Conservation (phyloP, 1,140 invertebrate species). For the Epicauta chinensis region DNA sequence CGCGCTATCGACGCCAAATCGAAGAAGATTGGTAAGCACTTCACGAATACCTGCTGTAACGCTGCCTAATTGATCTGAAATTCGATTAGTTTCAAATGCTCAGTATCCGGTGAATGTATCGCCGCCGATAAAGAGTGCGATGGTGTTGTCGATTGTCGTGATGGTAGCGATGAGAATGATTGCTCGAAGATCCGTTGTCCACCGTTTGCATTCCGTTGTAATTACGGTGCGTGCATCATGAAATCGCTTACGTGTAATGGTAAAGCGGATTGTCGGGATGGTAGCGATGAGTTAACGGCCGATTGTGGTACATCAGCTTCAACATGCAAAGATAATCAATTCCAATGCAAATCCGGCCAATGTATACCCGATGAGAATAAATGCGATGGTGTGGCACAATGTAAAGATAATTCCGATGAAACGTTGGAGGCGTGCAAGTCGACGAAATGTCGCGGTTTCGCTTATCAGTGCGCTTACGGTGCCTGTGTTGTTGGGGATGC, state of each 20-base stretch:
- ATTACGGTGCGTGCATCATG: slow-evolving; percentile 50
- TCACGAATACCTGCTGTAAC: not conserved
- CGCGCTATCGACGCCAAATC: no score
- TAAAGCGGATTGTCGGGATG: slow-evolving; percentile 51
- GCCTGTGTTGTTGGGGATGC: slow-evolving; percentile 32
- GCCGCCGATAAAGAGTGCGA: slow-evolving; percentile 48
- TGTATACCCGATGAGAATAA: slow-evolving; percentile 51
- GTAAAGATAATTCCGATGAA: slow-evolving; percentile 59
- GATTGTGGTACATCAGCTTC: not conserved
- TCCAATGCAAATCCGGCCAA: slow-evolving; percentile 50
- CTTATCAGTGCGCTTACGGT: slow-evolving; percentile 36
- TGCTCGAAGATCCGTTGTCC: slow-evolving; percentile 20
- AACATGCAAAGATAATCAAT: slow-evolving; percentile 33
- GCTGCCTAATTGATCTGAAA: no score
- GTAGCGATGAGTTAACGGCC: slow-evolving; percentile 47
- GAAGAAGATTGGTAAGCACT: no score
- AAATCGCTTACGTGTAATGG: slow-evolving; percentile 49
- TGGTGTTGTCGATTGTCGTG: slow-evolving; percentile 53
- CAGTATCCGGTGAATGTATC: slow-evolving; percentile 43
- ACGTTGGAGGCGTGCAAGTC: slow-evolving; percentile 35
- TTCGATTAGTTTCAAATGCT: no score
- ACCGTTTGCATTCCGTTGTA: slow-evolving; percentile 44
- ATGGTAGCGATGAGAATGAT: slow-evolving; percentile 60
- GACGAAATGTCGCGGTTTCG: slow-evolving; percentile 27
- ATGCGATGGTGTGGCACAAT: slow-evolving; percentile 48